A percentile compares a stretch with the other conserved stretches of the same genome.
Evolutionary conservation across 2,797 vertebrate species (phyloP).

Genomic region (Danio aesculapii): DNA sequence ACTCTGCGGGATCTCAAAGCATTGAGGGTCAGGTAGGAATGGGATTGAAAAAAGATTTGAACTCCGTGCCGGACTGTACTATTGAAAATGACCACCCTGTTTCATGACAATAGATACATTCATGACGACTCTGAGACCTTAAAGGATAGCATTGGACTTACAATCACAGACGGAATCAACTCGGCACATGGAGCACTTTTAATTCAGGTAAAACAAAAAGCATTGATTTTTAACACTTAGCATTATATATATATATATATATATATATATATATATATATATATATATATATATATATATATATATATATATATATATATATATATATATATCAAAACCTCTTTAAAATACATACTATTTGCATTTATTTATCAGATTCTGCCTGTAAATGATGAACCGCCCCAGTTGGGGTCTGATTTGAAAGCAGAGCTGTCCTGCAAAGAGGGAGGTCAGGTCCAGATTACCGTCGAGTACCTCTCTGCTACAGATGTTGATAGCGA

Average conservation of each 20-base stretch:
- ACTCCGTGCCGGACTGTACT: not conserved
- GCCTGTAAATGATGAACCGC: slow-evolving; percentile 75
- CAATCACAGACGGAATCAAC: slow-evolving; percentile 87
- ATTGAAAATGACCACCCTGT: too few species aligned
- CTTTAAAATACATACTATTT: slow-evolving; percentile 4
- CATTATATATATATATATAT: too few species aligned
- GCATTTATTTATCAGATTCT: slow-evolving; percentile 64
- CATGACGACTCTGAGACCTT: slow-evolving; percentile 90
- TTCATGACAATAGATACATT: slow-evolving; percentile 79
- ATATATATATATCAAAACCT: not conserved
- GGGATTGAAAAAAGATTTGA: not conserved
- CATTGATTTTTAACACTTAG: not conserved
- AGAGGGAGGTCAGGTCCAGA: slow-evolving; percentile 70
- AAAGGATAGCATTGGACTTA: slow-evolving; percentile 82
- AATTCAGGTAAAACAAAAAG: slow-evolving; percentile 77
- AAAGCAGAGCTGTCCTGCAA: slow-evolving; percentile 67
- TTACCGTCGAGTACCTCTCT: slow-evolving; percentile 71
- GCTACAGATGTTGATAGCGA: slow-evolving; percentile 78
- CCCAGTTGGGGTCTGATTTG: slow-evolving; percentile 70
- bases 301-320: too few species aligned
- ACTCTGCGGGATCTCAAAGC: slow-evolving; percentile 70
- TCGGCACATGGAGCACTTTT: slow-evolving; percentile 79
- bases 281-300: too few species aligned
- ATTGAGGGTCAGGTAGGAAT: slow-evolving; percentile 72
- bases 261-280: too few species aligned